Evolutionary conservation across 2,113 vertebrate species (phyloP).

Genomic region (Caretta caretta): DNA sequence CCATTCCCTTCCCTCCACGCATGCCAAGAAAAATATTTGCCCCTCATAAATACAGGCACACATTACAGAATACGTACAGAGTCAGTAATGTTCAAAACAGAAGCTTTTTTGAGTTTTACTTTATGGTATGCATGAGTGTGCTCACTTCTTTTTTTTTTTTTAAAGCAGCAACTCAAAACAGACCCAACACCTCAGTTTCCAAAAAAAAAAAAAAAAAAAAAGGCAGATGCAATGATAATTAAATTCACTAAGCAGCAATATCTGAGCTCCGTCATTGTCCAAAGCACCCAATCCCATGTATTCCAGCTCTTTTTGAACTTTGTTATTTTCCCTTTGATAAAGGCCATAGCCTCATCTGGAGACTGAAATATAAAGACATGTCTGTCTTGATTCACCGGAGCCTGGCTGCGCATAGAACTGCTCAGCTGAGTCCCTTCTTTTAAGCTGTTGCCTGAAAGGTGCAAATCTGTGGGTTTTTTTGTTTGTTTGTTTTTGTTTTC

Average conservation of each 20-base stretch:
- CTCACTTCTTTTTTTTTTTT: not conserved
- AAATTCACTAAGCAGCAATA: not conserved
- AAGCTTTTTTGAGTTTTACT: conserved; percentile 18
- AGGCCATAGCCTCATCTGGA: conserved; percentile 32
- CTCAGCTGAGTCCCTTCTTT: not conserved
- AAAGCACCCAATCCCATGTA: not conserved
- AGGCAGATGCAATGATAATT: conserved; percentile 1
- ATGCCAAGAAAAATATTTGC: conserved; percentile 42
- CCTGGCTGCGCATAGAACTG: conserved; percentile 1
- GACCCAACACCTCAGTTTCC: not conserved
- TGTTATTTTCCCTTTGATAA: conserved; percentile 38
- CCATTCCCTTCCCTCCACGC: conserved; percentile 3
- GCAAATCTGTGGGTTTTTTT: not conserved
- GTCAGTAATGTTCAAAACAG: conserved; percentile 16
- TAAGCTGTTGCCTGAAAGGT: not conserved
- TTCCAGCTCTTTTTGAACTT: conserved; percentile 44
- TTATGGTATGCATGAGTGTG: not conserved
- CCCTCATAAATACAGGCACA: conserved; percentile 34
- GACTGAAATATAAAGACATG: conserved; percentile 35
- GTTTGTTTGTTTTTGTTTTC: too few relatives aligned
- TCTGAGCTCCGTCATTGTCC: not conserved
- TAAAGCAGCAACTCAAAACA: not conserved
- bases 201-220: too few relatives aligned
- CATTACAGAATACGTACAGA: conserved; percentile 15
- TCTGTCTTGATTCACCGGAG: conserved; percentile 18